Percentiles rank a stretch among this genome's conserved stretches.
These are phyloP conservation scores for Parazoanthus swiftii DNA, from an alignment of 92 coral and sea anemone genomes.

Conservation along the genomic window DNA sequence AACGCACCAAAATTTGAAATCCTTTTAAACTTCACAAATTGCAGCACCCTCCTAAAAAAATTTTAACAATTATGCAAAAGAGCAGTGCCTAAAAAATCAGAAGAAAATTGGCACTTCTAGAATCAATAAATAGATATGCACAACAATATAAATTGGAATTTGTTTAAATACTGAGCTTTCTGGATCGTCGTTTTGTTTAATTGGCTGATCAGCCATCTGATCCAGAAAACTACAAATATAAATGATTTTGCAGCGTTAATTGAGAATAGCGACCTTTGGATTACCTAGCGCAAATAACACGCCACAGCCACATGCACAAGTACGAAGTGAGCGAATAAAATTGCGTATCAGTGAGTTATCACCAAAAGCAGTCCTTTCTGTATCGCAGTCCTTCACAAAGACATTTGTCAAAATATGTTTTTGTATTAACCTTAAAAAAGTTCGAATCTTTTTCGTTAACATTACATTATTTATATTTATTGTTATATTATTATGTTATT, in stretches of 20 bases:
- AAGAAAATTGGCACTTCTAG: background rate
- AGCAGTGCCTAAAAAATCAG: background rate
- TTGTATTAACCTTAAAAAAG: background rate
- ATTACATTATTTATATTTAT: too few relatives aligned
- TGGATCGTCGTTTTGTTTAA: constrained; percentile 16
- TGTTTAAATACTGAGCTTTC: background rate
- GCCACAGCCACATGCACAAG: background rate
- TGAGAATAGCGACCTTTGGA: background rate
- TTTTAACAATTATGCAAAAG: background rate
- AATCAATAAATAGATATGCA: constrained; percentile 1
- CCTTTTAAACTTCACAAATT: background rate
- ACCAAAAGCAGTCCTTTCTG: background rate
- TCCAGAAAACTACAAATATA: constrained; percentile 1
- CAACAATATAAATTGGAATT: background rate
- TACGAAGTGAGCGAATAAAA: background rate
- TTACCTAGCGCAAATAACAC: background rate
- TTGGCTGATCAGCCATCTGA: background rate
- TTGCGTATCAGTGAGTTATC: background rate
- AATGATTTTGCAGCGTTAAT: background rate
- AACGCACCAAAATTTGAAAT: background rate
- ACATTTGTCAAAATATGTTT: background rate
- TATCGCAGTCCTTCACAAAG: background rate
- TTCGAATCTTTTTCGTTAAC: too few relatives aligned
- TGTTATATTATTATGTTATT: too few relatives aligned
- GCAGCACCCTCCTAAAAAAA: background rate